phyloP scores from a whole-genome alignment of 2,113 vertebrate genomes.

The Mellivora capensis region DNA sequence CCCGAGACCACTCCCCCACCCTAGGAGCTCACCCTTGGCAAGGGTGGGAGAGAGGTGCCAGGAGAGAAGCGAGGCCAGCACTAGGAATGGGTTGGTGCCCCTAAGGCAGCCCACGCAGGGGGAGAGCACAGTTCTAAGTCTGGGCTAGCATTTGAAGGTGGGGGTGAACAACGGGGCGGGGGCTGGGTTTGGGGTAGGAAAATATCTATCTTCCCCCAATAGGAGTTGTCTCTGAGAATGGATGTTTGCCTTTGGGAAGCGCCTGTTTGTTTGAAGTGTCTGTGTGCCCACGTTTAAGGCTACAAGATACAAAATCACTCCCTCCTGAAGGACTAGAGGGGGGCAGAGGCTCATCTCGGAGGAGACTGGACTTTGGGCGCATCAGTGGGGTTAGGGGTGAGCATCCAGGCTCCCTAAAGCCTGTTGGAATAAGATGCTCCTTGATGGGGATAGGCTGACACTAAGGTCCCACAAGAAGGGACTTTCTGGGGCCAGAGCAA shows the following conservation, averaged over 20 bases:
- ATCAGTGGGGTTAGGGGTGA: neutral
- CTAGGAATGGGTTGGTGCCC: neutral
- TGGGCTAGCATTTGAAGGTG: too few species aligned
- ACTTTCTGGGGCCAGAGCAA: neutral
- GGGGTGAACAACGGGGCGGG: too few species aligned
- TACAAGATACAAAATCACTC: neutral
- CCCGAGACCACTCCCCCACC: neutral
- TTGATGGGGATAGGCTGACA: neutral
- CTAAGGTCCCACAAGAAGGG: neutral
- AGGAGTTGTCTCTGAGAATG: neutral
- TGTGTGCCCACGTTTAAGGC: neutral
- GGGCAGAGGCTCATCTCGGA: neutral
- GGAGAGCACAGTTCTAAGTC: neutral
- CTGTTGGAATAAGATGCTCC: neutral
- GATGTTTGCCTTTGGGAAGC: neutral
- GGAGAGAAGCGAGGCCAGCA: neutral
- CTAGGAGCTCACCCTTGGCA: neutral
- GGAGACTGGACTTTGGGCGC: neutral
- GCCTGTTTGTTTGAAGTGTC: fast-evolving
- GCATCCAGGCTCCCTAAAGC: neutral
- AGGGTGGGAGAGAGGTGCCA: neutral
- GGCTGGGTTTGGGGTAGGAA: neutral
- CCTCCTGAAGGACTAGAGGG: neutral
- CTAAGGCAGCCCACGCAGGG: neutral
- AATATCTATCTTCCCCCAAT: neutral